Base-by-base conservation (phyloP, 2,888 invertebrate species). In the Scaptomyza parva region DNA sequence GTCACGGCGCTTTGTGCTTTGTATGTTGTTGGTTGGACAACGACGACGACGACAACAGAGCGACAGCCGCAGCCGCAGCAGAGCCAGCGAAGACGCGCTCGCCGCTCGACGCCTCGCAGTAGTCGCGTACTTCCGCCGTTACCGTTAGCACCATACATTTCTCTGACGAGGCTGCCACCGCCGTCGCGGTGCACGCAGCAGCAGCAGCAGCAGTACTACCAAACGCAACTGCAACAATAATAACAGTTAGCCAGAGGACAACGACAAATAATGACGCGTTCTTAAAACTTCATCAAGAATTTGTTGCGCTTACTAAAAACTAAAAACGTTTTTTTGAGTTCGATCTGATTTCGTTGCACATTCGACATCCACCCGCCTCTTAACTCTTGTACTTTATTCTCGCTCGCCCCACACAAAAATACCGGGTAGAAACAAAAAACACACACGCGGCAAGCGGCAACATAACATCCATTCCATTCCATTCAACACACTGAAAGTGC, bases 71-170 rank as follows among this genome's bases (percentile, higher is more conserved):
- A 55, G 69, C 70, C 47, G 58, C 54, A 72, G 73, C 74, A 74
- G 74, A 77, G 74, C 54, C 71, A 86, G 88, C 78, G 87, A 84
- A 84, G 85, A 84, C 84, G 80, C 79, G 78, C 86, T 79, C 79
- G 79, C 83, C 79, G 86, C 81, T 86, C 67, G 79, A 81, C 71
- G 85, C 76, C 72, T 76, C 69, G 79, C 82, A 82, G 88, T 80
- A 82, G 82, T 82, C 82, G 82, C 82, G 82, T 88, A 82, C 84
- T 82, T 82, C 82, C 88, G 82, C 86, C 82, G 82, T 83, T 83
- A 80, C 84, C 82, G 82, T 83, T 83, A 83, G 88, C 86, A 88
- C 87, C 81, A 82, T 71, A 86, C 78, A 84, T 57, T 66, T 78
- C 37, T 61, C 58, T 70, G 85, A 81, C 81, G 67, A 72, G 67